phyloP scores from a whole-genome alignment of 2,797 vertebrate species.

The Spinibarbus caldwelli region DNA sequence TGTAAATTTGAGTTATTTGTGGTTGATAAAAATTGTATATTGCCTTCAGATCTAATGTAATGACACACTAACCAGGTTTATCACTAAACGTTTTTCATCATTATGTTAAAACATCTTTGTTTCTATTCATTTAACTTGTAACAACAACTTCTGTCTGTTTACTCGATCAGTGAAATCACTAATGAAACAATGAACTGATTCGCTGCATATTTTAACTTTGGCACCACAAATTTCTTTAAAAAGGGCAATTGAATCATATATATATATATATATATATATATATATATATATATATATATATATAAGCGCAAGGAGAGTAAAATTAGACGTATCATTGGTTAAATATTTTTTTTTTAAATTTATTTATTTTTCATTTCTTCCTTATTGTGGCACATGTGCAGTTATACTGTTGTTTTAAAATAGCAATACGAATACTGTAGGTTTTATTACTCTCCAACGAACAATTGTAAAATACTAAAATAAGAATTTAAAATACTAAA shows the following conservation, averaged over 20 bases:
- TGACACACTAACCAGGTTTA: not conserved
- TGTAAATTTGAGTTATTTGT: not conserved
- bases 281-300: too few relatives aligned
- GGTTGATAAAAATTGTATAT: not conserved
- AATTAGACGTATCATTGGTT: not conserved
- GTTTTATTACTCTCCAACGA: too few relatives aligned
- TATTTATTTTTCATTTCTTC: too few relatives aligned
- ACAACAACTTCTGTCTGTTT: too few relatives aligned
- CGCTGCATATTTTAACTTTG: not conserved
- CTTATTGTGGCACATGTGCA: not conserved
- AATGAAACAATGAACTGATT: not conserved
- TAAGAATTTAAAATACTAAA: too few relatives aligned
- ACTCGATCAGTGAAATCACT: not conserved
- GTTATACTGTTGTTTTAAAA: not conserved
- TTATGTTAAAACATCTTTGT: not conserved
- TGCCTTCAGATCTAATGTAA: not conserved
- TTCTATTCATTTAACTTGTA: too few relatives aligned
- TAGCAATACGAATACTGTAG: not conserved
- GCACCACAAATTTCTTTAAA: not conserved
- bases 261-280: too few relatives aligned
- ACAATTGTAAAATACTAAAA: too few relatives aligned
- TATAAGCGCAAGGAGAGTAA: too few relatives aligned
- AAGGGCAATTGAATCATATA: too few relatives aligned
- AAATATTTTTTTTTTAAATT: not conserved
- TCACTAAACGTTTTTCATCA: not conserved